These are phyloP conservation scores for Xenentodon cancila DNA, from an alignment of 2,797 vertebrate species.

Conservation along the genomic window DNA sequence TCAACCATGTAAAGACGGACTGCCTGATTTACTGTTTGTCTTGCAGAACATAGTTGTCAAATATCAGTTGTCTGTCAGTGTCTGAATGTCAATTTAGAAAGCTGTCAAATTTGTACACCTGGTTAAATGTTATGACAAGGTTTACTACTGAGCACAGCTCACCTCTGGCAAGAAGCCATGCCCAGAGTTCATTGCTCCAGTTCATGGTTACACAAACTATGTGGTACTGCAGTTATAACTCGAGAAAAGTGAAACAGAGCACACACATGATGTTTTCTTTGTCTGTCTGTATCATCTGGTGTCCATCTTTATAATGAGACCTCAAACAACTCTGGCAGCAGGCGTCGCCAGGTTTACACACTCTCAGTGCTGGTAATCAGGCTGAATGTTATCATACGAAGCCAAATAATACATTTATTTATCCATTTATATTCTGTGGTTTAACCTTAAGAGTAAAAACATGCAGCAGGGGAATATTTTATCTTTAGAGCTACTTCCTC, in stretches of 20 bases:
- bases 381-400: no score
- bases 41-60: constrained; percentile 30
- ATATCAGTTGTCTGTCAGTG: constrained; percentile 26
- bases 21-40: constrained; percentile 38
- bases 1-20: constrained; percentile 35
- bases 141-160: constrained; percentile 25
- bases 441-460: no score
- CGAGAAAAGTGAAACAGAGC: constrained; percentile 6
- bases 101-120: constrained; percentile 53
- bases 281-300: constrained; percentile 12
- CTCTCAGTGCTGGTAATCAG: background rate
- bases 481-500: no score
- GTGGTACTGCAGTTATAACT: constrained; percentile 7
- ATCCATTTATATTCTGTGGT: no score
- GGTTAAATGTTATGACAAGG: constrained; percentile 50
- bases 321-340: background rate
- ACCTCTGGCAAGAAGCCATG: constrained; percentile 20
- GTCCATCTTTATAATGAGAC: constrained; percentile 6
- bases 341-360: background rate
- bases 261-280: constrained; percentile 13
- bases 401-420: no score
- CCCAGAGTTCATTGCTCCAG: constrained; percentile 3
- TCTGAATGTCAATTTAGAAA: constrained; percentile 24
- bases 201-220: constrained; percentile 15
- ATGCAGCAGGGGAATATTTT: no score